Conservation (phyloP, 1,140 invertebrate species). For the Drosophila parvula region DNA sequence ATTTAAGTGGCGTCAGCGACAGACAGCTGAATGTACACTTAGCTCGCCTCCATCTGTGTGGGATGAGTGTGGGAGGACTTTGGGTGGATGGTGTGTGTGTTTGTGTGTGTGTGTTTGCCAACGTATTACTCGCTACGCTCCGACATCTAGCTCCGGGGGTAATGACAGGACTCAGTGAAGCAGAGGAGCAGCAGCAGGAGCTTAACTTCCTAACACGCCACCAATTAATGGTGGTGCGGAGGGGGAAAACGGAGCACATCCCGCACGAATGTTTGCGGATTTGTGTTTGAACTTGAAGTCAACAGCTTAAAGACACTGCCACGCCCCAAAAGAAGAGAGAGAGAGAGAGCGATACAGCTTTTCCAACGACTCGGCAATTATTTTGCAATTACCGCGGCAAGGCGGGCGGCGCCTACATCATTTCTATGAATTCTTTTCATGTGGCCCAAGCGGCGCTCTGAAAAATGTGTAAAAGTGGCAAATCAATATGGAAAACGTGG, state of each 20-base stretch:
- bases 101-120: slow-evolving; percentile 45
- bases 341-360: neutral
- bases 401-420: slow-evolving; percentile 26
- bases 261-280: slow-evolving; percentile 58
- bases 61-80: slow-evolving; percentile 6
- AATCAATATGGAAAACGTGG: slow-evolving; percentile 55
- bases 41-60: slow-evolving; percentile 34
- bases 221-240: slow-evolving; percentile 51
- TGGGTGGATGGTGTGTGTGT: slow-evolving; percentile 2
- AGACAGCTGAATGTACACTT: slow-evolving; percentile 66
- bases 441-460: slow-evolving; percentile 3
- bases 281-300: slow-evolving; percentile 61
- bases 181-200: slow-evolving; percentile 50
- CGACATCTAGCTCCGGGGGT: slow-evolving; percentile 54
- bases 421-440: slow-evolving; percentile 17
- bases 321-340: slow-evolving; percentile 17
- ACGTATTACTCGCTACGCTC: slow-evolving; percentile 59
- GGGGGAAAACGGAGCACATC: neutral
- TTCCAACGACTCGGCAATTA: slow-evolving; percentile 43
- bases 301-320: slow-evolving; percentile 53
- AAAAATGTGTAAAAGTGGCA: slow-evolving; percentile 39
- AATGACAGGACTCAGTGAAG: slow-evolving; percentile 53
- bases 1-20: slow-evolving; percentile 64
- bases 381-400: slow-evolving; percentile 40
- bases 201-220: slow-evolving; percentile 66